Evolutionary conservation across 2,888 invertebrate species (phyloP), one percentile per base, ranked within the genome.

Genomic region (Alsophila aescularia): DNA sequence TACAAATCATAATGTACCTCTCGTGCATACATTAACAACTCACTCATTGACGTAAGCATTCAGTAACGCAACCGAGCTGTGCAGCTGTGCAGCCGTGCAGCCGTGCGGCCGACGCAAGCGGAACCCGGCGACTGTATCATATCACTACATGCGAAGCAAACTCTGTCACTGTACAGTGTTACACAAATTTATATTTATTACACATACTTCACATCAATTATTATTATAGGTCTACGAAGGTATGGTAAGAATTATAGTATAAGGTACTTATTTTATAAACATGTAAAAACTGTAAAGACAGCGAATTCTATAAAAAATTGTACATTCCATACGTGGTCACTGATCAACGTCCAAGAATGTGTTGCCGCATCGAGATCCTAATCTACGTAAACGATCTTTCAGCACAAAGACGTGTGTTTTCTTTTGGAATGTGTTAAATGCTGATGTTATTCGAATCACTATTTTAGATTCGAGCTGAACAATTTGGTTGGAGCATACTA

Each of bases 1-100:
- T 79, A 81, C 76, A 84, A 81, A 84, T 81, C 77, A 82, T 78
- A 85, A 85, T 83, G 81, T 78, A 82, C 76, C 81, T 79, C 81
- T 81, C 82, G 81, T 82, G 79, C 77, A 77, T 77, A 80, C 75
- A 77, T 79, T 81, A 85, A 84, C 83, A 84, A 83, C 84, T 44
- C 49, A 55, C 54, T 54, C 43, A 40, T 56, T 36, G 56, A 56
- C 44, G 41, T 37, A 45, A 47, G 47, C 42, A 41, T 43, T 47
- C 50, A 42, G 16, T 36, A 50, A 40, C 31, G 42, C 15, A 36
- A 36, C 34, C 35, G 50, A 42, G 36, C 42, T 24, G 40, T 24
- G 50, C 41, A 12, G 36, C 34, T 15, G 16, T 36, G 71, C 75
- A 72, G 76, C 79, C 75, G 75, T 24, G 50, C 41, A 12, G 36